Base-by-base conservation (phyloP, 2,797 vertebrate species). In the Erithacus rubecula region DNA sequence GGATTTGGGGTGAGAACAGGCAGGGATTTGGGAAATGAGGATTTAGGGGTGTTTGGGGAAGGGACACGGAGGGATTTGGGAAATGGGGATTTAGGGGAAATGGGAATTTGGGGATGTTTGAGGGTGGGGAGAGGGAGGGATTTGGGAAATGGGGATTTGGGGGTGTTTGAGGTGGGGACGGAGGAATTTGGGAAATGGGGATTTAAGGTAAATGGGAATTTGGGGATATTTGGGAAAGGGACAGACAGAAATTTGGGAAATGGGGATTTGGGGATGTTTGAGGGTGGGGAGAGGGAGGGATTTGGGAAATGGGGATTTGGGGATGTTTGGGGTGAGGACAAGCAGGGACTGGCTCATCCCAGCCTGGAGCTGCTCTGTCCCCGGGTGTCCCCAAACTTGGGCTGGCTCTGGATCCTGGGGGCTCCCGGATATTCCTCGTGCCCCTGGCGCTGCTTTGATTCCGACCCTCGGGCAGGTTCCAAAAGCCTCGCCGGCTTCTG, bases 401-500 rank as follows among this genome's bases (percentile, higher is more conserved):
- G 8, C 46, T 34, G 30, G 17, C 36, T 13, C 4, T 3, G 58
- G 75, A 4, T 0, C 12, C 1, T 1, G 36, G 34, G 15, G 39
- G 21, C 29, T 46, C 43, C 62, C 12, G 15, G 17, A 7, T 27
- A 10, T 49, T 49, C 47, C 49, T 6, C 9, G 49, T 17, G 26
- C 9, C 49, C 37, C 26, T 15, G 37, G 6, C 24, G 78, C 87
- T 15, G 17, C 32, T 95, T 67, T 56, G 62, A 75, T 85, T 81
- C 55, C 49, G 68, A 74, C 64, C 49, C 60, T 93, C 64, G 51
- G 84, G 88, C 62, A 47, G 92, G 96, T 94, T 82, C 95, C 95
- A 86, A 96, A 96, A 94, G 64, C 4, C 89, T 96, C 65, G 5
- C 30, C 30, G 13, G 23, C 22, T 34, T 97, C 96, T 95, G 96